Evolutionary conservation across 2,797 vertebrate species (phyloP).

Genomic region (Phalloptychus januarius): DNA sequence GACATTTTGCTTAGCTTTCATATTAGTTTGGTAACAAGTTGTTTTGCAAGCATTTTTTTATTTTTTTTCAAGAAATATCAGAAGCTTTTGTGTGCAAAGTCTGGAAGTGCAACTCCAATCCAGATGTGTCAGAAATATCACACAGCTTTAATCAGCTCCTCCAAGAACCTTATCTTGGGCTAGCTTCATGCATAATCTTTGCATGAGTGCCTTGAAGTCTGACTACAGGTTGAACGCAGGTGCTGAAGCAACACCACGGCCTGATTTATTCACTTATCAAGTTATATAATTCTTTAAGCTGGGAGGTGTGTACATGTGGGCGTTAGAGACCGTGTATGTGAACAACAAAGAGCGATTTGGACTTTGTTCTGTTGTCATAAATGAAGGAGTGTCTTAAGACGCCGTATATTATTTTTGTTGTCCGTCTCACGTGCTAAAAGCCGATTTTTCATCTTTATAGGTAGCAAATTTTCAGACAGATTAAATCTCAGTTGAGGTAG

Average conservation of each 20-base stretch:
- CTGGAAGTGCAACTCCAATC: neutral
- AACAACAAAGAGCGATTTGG: constrained; percentile 43
- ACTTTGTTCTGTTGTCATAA: constrained; percentile 87
- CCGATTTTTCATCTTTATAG: constrained; percentile 33
- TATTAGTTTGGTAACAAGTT: neutral
- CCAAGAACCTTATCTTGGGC: neutral
- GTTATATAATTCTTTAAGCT: constrained; percentile 52
- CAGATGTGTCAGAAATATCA: neutral
- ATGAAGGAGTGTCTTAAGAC: constrained; percentile 84
- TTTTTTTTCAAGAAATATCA: neutral
- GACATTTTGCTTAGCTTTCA: constrained; percentile 2
- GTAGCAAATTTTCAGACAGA: constrained; percentile 5
- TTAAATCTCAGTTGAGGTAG: neutral
- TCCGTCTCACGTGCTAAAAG: constrained; percentile 71
- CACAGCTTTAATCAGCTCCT: neutral
- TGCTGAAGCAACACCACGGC: constrained; percentile 17
- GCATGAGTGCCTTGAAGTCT: constrained; percentile 7
- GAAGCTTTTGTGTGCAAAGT: neutral
- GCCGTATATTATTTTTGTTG: constrained; percentile 81
- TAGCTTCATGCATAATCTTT: constrained; percentile 9
- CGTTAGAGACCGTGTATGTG: constrained; percentile 13
- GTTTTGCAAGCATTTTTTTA: constrained; percentile 10
- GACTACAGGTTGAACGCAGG: neutral
- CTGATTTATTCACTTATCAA: constrained; percentile 34
- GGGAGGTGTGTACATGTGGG: constrained; percentile 18